Evolutionary conservation across 2,888 invertebrate species (phyloP).

Genomic region (Camptogramma bilineatum): DNA sequence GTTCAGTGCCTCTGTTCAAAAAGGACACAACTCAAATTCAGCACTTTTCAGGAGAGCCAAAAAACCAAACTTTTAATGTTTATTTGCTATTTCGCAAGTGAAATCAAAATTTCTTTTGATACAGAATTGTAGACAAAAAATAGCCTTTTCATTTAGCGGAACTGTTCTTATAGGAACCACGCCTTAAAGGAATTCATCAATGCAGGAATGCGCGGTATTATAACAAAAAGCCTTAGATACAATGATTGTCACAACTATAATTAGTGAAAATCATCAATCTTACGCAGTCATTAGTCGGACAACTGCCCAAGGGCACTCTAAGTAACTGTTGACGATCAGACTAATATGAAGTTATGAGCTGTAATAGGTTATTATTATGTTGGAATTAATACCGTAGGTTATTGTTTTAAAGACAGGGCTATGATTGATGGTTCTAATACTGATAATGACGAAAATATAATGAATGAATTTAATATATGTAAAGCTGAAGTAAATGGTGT

Average conservation of each 20-base stretch:
- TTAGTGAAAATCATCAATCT: conserved; percentile 83
- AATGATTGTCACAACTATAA: conserved; percentile 80
- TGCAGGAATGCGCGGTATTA: conserved; percentile 44
- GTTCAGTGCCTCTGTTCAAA: too few relatives aligned
- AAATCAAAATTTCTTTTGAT: too few relatives aligned
- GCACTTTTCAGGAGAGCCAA: too few relatives aligned
- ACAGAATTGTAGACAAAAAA: too few relatives aligned
- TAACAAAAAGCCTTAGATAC: conserved; percentile 72
- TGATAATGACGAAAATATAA: conserved; percentile 44
- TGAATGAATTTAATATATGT: conserved; percentile 46
- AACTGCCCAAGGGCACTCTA: conserved; percentile 78
- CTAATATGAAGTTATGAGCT: conserved; percentile 71
- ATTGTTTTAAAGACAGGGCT: conserved; percentile 80
- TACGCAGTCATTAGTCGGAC: conserved; percentile 72
- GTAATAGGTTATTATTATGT: conserved; percentile 77
- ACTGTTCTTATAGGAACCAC: background rate
- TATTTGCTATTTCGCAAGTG: too few relatives aligned
- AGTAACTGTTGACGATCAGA: conserved; percentile 77
- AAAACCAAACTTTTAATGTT: too few relatives aligned
- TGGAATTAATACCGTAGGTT: conserved; percentile 73
- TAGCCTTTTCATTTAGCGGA: too few relatives aligned
- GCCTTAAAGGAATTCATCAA: conserved; percentile 36
- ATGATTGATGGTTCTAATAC: conserved; percentile 62
- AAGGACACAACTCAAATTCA: too few relatives aligned
- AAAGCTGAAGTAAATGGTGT: conserved; percentile 34